These are phyloP conservation scores for Cyphomyrus plagiostoma DNA, from an alignment of 2,113 vertebrate genomes.

Conservation along the genomic window DNA sequence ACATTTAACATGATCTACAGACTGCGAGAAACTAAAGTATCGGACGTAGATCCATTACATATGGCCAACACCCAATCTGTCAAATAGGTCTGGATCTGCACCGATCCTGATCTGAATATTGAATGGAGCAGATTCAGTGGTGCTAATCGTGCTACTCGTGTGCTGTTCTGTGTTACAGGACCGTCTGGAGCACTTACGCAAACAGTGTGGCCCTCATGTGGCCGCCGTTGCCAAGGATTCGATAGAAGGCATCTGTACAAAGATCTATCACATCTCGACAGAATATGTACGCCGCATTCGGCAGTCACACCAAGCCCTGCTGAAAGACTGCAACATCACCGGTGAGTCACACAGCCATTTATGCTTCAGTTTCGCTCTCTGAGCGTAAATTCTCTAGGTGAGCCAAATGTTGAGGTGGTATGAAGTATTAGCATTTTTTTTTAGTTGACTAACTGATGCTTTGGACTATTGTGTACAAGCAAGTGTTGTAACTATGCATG, in stretches of 20 bases:
- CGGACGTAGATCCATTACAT: no score
- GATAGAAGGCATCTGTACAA: conserved; percentile 94
- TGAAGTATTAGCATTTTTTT: background rate
- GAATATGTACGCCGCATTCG: conserved; percentile 88
- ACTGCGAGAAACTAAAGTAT: no score
- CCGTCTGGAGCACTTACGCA: conserved; percentile 88
- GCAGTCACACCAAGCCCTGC: conserved; percentile 78
- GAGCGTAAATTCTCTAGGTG: background rate
- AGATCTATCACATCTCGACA: conserved; percentile 91
- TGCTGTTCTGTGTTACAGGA: conserved; percentile 61
- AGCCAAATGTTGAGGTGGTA: background rate
- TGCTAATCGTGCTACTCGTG: no score
- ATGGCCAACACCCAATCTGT: no score
- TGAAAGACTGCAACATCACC: conserved; percentile 79
- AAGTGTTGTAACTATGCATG: background rate
- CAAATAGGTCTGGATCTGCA: no score
- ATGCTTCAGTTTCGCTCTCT: conserved; percentile 22
- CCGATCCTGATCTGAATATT: no score
- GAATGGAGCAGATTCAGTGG: background rate
- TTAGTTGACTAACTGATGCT: background rate
- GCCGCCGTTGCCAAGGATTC: conserved; percentile 90
- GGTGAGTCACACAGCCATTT: conserved; percentile 49
- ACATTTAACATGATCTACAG: no score
- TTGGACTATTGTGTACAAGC: background rate
- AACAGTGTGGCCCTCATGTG: conserved; percentile 90